phyloP scores from a whole-genome alignment of 2,797 vertebrate genomes.

The Macroramphosus scolopax region DNA sequence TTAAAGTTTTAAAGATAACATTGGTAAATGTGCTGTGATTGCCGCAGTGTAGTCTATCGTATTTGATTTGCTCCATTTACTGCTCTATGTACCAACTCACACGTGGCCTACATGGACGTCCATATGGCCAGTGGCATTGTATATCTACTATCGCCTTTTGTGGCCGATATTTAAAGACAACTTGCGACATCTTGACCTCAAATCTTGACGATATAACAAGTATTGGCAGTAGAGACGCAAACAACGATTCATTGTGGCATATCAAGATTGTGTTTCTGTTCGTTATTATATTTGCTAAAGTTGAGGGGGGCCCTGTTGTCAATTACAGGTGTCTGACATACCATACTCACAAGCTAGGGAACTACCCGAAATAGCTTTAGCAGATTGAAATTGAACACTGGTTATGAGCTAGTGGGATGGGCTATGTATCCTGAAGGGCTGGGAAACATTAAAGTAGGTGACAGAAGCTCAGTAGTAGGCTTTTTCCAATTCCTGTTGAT shows the following conservation, averaged over 20 bases:
- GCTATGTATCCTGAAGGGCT: constrained; percentile 16
- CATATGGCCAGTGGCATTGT: constrained; percentile 49
- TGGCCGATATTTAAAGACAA: constrained; percentile 13
- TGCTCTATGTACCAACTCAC: constrained; percentile 33
- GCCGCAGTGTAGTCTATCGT: no score
- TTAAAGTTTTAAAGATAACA: no score
- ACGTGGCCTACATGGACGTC: constrained; percentile 51
- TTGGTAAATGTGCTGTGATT: no score
- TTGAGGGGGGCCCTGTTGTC: constrained; percentile 37
- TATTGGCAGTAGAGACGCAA: neutral
- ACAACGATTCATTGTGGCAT: neutral
- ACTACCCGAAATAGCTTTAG: constrained; percentile 76
- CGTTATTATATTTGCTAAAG: constrained; percentile 1
- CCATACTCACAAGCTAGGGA: constrained; percentile 55
- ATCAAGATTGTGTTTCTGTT: neutral
- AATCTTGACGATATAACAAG: neutral
- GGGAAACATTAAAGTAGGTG: constrained; percentile 15
- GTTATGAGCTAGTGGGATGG: constrained; percentile 41
- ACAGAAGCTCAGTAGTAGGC: constrained; percentile 1
- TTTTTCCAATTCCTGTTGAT: neutral
- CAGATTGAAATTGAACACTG: constrained; percentile 70
- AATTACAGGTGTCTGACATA: constrained; percentile 69
- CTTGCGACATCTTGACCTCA: neutral
- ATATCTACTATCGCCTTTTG: constrained; percentile 21
- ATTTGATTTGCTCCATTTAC: constrained; percentile 14